Evolutionary conservation across 2,888 invertebrate species (phyloP), one percentile per base, ranked within the genome.

Genomic region (Drosophila robusta): DNA sequence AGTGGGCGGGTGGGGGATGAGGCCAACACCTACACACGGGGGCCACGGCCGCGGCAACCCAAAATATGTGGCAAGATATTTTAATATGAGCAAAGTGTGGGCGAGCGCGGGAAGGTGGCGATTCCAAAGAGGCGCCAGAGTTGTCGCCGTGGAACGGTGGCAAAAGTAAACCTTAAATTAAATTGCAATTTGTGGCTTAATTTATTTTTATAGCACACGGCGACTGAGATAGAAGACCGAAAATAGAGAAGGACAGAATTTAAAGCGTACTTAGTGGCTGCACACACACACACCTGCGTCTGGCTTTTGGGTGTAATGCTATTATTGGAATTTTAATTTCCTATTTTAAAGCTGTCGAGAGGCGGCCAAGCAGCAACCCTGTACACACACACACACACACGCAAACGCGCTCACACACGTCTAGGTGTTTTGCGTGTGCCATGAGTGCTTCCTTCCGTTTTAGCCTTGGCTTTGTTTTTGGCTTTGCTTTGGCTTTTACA

Each of bases 291-390:
- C 29, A 16, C 45, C 67, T 68, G 64, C 47, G 56, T 36, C 50
- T 44, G 45, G 34, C 54, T 39, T 51, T 64, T 22, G 36, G 56
- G 46, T 49, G 56, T 75, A 67, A 71, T 75, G 85, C 80, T 85
- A 86, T 86, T 82, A 86, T 86, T 84, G 87, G 83, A 80, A 83
- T 84, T 84, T 86, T 86, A 84, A 86, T 84, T 86, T 86, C 86
- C 80, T 80, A 86, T 83, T 83, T 84, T 86, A 84, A 84, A 78
- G 83, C 83, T 73, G 75, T 66, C 66, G 65, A 55, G 54, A 34
- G 54, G 55, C 52, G 47, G 50, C 39, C 41, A 47, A 64, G 44
- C 54, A 50, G 54, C 54, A 63, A 66, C 58, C 52, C 32, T 49
- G 46, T 64, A 45, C 3, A 45, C 26, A 9, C 26, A 7, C 4